phyloP scores from a whole-genome alignment of 2,113 vertebrate species.

The Trematomus loennbergii region DNA sequence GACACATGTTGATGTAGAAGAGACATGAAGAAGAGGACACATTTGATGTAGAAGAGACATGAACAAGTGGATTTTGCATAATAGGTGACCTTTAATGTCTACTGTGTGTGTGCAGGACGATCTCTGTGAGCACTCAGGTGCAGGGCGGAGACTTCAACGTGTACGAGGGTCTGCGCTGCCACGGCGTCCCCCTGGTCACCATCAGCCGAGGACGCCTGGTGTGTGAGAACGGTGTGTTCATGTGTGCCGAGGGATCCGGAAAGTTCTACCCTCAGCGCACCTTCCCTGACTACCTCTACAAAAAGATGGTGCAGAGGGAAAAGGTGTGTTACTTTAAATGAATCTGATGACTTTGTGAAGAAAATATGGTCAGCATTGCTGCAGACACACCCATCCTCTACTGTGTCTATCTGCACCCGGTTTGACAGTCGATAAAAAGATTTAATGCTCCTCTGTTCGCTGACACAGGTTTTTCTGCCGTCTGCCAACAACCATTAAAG shows the following conservation, averaged over 20 bases:
- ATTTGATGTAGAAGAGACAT: no score
- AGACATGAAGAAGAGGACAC: no score
- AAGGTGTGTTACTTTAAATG: constrained; percentile 83
- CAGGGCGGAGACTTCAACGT: constrained; percentile 96
- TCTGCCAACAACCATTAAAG: neutral
- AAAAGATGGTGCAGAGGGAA: constrained; percentile 98
- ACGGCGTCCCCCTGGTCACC: constrained; percentile 94
- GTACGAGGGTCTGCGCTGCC: constrained; percentile 95
- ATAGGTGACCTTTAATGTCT: neutral
- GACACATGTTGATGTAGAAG: no score
- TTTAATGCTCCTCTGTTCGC: constrained; percentile 34
- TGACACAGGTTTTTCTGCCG: constrained; percentile 48
- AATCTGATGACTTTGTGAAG: neutral
- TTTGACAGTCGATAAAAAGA: constrained; percentile 47
- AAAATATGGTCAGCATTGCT: neutral
- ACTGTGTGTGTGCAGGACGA: constrained; percentile 84
- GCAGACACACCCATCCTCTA: constrained; percentile 32
- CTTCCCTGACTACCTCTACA: constrained; percentile 95
- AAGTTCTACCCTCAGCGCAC: constrained; percentile 94
- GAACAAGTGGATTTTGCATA: no score
- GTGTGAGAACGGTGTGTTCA: constrained; percentile 95
- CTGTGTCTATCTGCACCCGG: constrained; percentile 11
- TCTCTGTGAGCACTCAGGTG: constrained; percentile 93
- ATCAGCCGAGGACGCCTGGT: constrained; percentile 95
- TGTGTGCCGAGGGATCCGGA: constrained; percentile 97